Evolutionary conservation across 2,888 invertebrate species (phyloP).

Genomic region (Caenorhabditis sp.): DNA sequence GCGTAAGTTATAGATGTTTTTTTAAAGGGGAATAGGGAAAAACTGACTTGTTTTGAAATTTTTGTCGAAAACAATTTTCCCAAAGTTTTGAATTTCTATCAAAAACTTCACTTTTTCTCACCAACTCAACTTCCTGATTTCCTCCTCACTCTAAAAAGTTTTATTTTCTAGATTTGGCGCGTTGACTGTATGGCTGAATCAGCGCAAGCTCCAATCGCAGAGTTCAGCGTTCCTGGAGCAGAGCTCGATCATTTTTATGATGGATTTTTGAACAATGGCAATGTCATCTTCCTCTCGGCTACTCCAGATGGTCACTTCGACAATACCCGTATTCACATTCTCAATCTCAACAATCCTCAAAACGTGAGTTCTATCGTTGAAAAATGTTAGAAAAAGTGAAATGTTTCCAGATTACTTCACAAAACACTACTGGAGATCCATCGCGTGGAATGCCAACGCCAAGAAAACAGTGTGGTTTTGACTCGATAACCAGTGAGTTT

Average conservation of each 20-base stretch:
- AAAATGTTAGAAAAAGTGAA: background rate
- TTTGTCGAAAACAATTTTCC: too few species aligned
- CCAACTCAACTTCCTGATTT: too few species aligned
- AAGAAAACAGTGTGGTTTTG: constrained; percentile 67
- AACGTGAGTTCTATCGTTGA: constrained; percentile 10
- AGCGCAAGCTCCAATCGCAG: constrained; percentile 54
- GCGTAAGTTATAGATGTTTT: constrained; percentile 18
- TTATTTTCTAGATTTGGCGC: constrained; percentile 49
- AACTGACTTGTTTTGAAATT: too few species aligned
- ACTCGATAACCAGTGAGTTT: constrained; percentile 55
- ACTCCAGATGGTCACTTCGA: constrained; percentile 68
- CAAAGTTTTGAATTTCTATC: too few species aligned
- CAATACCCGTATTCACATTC: constrained; percentile 63
- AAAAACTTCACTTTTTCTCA: too few species aligned
- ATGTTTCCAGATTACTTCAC: constrained; percentile 53
- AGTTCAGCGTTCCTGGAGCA: constrained; percentile 63
- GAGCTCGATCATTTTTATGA: constrained; percentile 68
- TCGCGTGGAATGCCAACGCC: constrained; percentile 65
- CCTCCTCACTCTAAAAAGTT: too few species aligned
- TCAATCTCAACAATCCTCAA: constrained; percentile 55
- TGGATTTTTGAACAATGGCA: constrained; percentile 66
- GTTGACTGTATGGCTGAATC: constrained; percentile 49
- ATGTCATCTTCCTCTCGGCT: constrained; percentile 65
- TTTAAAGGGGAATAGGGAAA: constrained; percentile 7
- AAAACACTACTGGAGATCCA: constrained; percentile 56